Base-by-base conservation (phyloP, 1,140 invertebrate species). In the Drosophila tani region DNA sequence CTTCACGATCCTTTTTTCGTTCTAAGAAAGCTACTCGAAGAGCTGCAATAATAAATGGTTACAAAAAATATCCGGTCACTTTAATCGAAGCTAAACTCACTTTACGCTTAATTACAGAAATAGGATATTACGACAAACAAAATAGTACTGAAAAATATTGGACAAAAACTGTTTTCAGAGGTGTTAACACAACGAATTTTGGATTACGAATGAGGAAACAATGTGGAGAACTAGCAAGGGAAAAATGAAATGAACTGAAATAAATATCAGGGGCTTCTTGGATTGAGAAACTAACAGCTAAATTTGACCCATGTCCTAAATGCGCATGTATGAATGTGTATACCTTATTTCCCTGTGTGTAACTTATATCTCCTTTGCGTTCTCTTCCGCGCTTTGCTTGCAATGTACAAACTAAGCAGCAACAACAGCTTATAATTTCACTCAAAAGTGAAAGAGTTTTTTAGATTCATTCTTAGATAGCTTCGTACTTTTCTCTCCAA, bases 151-250 rank as follows among this genome's bases (percentile, higher is more conserved):
- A 60, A 63, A 70, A 59, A 24, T 69, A 40, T 59, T 45, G 5
- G 40, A 45, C 66, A 67, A 17, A 15, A 40, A 40, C 29, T 53
- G 19, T 70, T 40, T 40, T 41, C 17, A 17, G 21, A 66, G 45
- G 56, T 83, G 81, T 75, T 65, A 27, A 70, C 76, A 65, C 47
- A 49, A 67, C 46, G 55, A 84, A 67, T 56, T 50, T 55, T 7
- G 14, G 24, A 60, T 49, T 17, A 50, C 12, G 17, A 79, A 50
- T 82, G 55, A 51, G 1, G n/a, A 58, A 5, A n/a, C 32, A 1
- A 24, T 17, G 43, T 9, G 4, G 14, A 6, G 4, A 11, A n/a
- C 15, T 21, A 5, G 6, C 14, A 11, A 6, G 7, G 2, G 17
- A 29, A 4, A 27, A 57, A 1, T 56, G 5, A 40, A 1, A 3